Base-by-base conservation (phyloP, 2,113 vertebrate species). In the Pterophyllum scalare region DNA sequence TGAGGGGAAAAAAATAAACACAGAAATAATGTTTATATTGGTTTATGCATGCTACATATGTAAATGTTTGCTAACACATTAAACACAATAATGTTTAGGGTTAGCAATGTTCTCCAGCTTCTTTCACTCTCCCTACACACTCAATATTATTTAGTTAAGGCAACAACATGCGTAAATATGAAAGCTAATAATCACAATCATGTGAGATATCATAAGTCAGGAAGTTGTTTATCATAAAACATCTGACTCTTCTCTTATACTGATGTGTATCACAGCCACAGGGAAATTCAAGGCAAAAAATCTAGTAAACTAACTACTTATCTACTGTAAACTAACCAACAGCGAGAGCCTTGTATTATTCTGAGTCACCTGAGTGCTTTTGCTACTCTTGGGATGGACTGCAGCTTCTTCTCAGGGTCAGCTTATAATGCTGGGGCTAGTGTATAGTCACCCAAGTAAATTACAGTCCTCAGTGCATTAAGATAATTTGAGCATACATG, bases 301-400 rank as follows among this genome's bases (percentile, higher is more conserved):
- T 38, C 0, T 20, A 79, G 3, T n/a, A n/a, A n/a, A n/a, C n/a
- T n/a, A n/a, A n/a, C n/a, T n/a, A n/a, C n/a, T n/a, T 58, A 38
- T 80, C 57, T 8, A 59, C 0, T 14, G 54, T 10, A 60, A 77
- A 46, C 15, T 17, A 56, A 74, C 46, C 77, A 60, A 70, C 64
- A 33, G 17, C 62, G 33, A 61, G 14, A 24, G 59, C 28, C 31
- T 26, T 54, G 46, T 59, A 57, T 67, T 59, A 57, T 67, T 67
- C 43, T 84, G 72, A 77, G 13, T 57, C 70, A 77, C 22, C 67
- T 56, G 75, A n/a, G 79, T 26, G 22, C 17, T 74, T 72, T 11
- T 65, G 62, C 81, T 80, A 80, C 22, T 35, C 20, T 65, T 65
- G 28, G 54, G 12, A 24, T 22, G 9, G 28, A 59, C 60, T 17